phyloP scores from a whole-genome alignment of 1,140 invertebrate species.

The Nasonia vitripennis region DNA sequence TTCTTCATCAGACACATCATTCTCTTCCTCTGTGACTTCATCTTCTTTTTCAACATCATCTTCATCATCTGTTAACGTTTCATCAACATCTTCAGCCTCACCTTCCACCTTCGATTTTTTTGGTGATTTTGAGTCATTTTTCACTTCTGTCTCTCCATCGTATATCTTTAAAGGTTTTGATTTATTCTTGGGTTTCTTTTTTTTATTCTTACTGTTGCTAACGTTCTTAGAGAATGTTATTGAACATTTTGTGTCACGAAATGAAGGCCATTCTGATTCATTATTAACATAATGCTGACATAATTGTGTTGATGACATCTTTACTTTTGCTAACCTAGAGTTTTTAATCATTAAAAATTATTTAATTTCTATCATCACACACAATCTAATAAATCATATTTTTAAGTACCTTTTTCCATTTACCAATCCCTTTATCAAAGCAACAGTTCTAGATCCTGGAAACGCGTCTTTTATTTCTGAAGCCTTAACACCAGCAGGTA shows the following conservation, averaged over 20 bases:
- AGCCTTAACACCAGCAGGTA: slow-evolving; percentile 54
- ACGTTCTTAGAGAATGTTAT: background rate
- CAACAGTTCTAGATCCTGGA: slow-evolving; percentile 57
- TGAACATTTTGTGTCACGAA: slow-evolving; percentile 47
- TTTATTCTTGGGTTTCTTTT: slow-evolving; percentile 23
- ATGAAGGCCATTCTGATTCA: slow-evolving; percentile 22
- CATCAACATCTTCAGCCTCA: slow-evolving; percentile 28
- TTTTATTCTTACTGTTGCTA: slow-evolving; percentile 23
- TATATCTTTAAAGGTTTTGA: slow-evolving; percentile 24
- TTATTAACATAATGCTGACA: slow-evolving; percentile 26
- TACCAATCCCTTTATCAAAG: slow-evolving; percentile 56
- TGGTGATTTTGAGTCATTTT: background rate
- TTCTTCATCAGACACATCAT: background rate
- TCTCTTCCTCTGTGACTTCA: slow-evolving; percentile 23
- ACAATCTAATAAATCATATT: slow-evolving; percentile 15
- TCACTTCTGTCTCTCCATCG: background rate
- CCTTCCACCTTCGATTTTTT: background rate
- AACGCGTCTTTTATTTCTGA: slow-evolving; percentile 59
- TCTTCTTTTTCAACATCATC: slow-evolving; percentile 32
- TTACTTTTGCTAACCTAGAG: slow-evolving; percentile 51
- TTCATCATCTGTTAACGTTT: slow-evolving; percentile 16
- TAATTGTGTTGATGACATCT: slow-evolving; percentile 22
- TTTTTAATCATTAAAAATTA: slow-evolving; percentile 56
- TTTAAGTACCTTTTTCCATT: slow-evolving; percentile 49
- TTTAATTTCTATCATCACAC: background rate